These are phyloP conservation scores for Tiphia femorata DNA, from an alignment of 2,888 invertebrate species.

Conservation along the genomic window DNA sequence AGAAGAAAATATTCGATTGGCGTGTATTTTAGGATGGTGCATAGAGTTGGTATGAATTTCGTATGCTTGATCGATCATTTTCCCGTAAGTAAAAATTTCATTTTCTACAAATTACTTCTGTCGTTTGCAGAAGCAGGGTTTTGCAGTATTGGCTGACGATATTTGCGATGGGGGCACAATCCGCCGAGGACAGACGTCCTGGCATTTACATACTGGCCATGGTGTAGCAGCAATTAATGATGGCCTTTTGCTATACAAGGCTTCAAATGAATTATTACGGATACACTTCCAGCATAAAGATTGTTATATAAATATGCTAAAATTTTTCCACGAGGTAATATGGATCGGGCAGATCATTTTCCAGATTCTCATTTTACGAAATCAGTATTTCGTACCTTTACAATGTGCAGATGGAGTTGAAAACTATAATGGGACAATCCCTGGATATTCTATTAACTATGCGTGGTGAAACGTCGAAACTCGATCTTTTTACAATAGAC, in stretches of 20 bases:
- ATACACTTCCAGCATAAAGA: slow-evolving; percentile 81
- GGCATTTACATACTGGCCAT: slow-evolving; percentile 84
- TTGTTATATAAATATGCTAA: slow-evolving; percentile 83
- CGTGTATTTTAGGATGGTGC: slow-evolving; percentile 93
- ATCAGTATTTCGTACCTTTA: slow-evolving; percentile 2
- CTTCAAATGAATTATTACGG: slow-evolving; percentile 83
- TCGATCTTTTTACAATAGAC: slow-evolving; percentile 85
- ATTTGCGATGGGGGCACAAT: slow-evolving; percentile 89
- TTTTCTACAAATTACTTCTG: background rate
- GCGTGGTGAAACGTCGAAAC: slow-evolving; percentile 75
- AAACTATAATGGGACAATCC: slow-evolving; percentile 86
- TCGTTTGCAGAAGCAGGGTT: slow-evolving; percentile 83
- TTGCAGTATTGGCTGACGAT: slow-evolving; percentile 89
- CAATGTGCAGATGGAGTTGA: slow-evolving; percentile 71
- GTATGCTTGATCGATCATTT: background rate
- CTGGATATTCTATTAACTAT: slow-evolving; percentile 81
- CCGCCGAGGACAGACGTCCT: slow-evolving; percentile 90
- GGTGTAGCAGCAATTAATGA: slow-evolving; percentile 89
- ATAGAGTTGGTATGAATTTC: slow-evolving; percentile 86
- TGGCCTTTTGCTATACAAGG: slow-evolving; percentile 82
- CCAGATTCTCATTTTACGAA: background rate
- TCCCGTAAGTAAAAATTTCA: background rate
- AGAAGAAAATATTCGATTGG: slow-evolving; percentile 82
- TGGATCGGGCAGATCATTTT: no score
- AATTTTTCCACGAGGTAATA: slow-evolving; percentile 88